Evolutionary conservation across 1,140 invertebrate genomes (phyloP).

Genomic region (Cyrtorhinus lividipennis): DNA sequence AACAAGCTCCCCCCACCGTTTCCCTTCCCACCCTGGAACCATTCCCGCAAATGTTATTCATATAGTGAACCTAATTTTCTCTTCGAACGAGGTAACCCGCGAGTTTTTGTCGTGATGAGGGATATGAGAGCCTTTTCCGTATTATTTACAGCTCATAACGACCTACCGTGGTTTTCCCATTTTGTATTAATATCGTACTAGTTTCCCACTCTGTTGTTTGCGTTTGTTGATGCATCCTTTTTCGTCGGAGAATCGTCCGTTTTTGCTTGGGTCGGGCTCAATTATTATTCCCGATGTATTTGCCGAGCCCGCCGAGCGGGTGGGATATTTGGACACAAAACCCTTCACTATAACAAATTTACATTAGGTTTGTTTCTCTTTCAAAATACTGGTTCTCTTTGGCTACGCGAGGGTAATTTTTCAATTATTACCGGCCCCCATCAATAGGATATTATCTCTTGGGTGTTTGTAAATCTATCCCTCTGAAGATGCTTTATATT

Average conservation of each 20-base stretch:
- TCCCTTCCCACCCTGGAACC: too few species aligned
- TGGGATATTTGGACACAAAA: neutral
- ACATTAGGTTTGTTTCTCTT: too few species aligned
- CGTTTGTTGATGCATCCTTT: neutral
- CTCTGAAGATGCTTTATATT: too few species aligned
- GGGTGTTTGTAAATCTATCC: too few species aligned
- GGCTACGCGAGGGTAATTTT: too few species aligned
- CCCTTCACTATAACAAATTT: too few species aligned
- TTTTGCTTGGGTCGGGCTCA: too few species aligned
- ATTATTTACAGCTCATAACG: neutral
- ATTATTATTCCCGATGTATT: too few species aligned
- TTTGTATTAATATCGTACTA: neutral
- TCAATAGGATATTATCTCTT: too few species aligned
- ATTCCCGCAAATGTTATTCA: conserved; percentile 3
- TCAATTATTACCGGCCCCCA: too few species aligned
- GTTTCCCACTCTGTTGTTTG: neutral
- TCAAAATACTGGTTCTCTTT: too few species aligned
- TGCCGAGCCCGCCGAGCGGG: neutral
- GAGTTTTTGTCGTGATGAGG: neutral
- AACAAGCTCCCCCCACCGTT: neutral
- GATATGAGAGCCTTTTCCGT: neutral
- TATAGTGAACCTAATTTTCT: neutral
- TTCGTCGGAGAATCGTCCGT: too few species aligned
- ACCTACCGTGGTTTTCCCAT: neutral
- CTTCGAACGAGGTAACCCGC: neutral